Evolutionary conservation across 2,797 vertebrate species (phyloP), one percentile per base, ranked within the genome.

Genomic region (Sternarchorhynchus goeldii): DNA sequence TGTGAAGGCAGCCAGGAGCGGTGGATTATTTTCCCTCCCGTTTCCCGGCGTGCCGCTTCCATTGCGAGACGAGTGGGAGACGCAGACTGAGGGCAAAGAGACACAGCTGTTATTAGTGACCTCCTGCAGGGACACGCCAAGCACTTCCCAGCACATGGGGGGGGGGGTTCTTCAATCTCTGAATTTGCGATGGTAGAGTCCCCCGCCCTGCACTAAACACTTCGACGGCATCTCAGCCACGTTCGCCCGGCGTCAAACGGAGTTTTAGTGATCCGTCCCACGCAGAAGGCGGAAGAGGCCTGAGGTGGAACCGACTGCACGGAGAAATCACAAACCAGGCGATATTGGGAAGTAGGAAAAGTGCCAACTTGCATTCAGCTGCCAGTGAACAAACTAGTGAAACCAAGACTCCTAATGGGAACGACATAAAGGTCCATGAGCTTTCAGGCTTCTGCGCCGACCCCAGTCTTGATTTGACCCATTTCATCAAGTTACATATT

Each of bases 401-500:
- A 50, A 2, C 10, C 45, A 14, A 45, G 41, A 45, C 6, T 25
- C 64, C 20, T 65, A 1, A 12, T 50, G 21, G 8, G 25, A 67
- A 50, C 16, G 16, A 80, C 58, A 14, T 7, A 21, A 17, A 53
- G 2, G 85, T 55, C 72, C 58, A 68, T 81, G 64, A 78, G 78
- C 75, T 82, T 88, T 83, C 79, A 86, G 86, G 66, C 59, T 70
- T 75, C 81, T 71, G 78, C 86, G 84, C 82, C 82, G 85, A 77
- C 73, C 79, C 86, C 83, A 82, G 86, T 89, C 85, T 89, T 79
- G 81, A 63, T 7, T 65, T 32, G 82, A 87, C 84, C 89, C 83
- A 5, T 36, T 85, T 76, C 86, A 16, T 86, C 85, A 82, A 81
- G 59, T 66, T 69, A 8, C 41, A 77, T 21, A 89, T 88, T 86